These are phyloP conservation scores for Corapipo altera DNA, from an alignment of 2,113 vertebrate genomes.

Conservation along the genomic window DNA sequence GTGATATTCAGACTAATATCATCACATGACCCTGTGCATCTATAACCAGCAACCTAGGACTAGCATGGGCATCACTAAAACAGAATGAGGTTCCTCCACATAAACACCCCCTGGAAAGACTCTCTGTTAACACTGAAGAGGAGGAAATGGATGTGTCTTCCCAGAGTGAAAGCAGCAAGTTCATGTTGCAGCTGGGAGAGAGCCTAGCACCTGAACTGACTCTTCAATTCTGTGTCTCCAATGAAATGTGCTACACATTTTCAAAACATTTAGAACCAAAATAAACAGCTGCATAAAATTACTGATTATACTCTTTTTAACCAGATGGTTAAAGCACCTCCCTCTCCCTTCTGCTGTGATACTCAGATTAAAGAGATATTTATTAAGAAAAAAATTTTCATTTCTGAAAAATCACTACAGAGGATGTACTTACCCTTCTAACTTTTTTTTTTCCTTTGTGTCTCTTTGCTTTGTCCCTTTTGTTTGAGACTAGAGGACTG, in stretches of 20 bases:
- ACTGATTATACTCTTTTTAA: not conserved
- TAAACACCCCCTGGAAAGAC: not conserved
- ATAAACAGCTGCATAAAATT: conserved; percentile 13
- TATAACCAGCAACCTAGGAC: not conserved
- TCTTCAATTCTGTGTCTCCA: not conserved
- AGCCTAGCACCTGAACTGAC: not conserved
- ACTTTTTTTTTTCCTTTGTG: not conserved
- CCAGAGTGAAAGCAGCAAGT: not conserved
- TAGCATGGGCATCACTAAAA: not conserved
- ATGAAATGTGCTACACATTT: not conserved
- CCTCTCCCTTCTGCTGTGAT: not conserved
- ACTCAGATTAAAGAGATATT: not conserved
- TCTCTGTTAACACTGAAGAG: not conserved
- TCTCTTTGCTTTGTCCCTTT: not conserved
- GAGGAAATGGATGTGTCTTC: not conserved
- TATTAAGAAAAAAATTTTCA: conserved; percentile 22
- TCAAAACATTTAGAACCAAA: not conserved
- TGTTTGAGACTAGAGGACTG: not conserved
- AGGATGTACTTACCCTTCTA: not conserved
- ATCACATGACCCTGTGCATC: not conserved
- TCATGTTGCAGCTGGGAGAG: not conserved
- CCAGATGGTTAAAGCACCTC: not conserved
- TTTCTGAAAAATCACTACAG: not conserved
- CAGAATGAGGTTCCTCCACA: not conserved
- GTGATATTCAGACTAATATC: not conserved